Conservation (phyloP, 2,113 vertebrate species). For the Myocastor coypus region DNA sequence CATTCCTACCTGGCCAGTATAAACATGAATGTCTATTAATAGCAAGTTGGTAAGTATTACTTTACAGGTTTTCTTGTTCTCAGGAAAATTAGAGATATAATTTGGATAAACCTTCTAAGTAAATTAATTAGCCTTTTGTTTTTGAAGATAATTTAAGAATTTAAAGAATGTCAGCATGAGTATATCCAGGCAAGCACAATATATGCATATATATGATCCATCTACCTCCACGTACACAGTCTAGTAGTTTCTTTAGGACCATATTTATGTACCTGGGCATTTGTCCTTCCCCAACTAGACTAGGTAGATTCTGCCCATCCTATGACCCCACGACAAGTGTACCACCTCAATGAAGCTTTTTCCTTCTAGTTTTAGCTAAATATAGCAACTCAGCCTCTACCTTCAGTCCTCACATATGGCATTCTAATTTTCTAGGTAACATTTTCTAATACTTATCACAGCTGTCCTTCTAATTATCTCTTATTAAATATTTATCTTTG, state of each 20-base stretch:
- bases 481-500: neutral
- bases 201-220: neutral
- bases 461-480: neutral
- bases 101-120: neutral
- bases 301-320: neutral
- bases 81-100: constrained; percentile 7
- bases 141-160: constrained; percentile 27
- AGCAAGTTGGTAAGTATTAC: constrained; percentile 45
- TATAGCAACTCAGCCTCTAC: neutral
- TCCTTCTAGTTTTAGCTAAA: neutral
- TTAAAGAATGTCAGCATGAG: neutral
- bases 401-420: neutral
- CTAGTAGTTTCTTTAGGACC: neutral
- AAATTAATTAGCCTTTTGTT: neutral
- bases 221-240: neutral
- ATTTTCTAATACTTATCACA: neutral
- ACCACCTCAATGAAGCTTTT: neutral
- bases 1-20: constrained; percentile 72
- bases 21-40: constrained; percentile 75
- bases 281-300: neutral
- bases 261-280: neutral
- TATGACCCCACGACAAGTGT: neutral
- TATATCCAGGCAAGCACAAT: neutral
- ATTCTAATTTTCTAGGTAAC: neutral
- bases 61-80: constrained; percentile 63